Percentiles rank a stretch among this genome's conserved stretches.
Evolutionary conservation across 2,888 invertebrate species (phyloP).

Genomic region (Leucophenga maculata): DNA sequence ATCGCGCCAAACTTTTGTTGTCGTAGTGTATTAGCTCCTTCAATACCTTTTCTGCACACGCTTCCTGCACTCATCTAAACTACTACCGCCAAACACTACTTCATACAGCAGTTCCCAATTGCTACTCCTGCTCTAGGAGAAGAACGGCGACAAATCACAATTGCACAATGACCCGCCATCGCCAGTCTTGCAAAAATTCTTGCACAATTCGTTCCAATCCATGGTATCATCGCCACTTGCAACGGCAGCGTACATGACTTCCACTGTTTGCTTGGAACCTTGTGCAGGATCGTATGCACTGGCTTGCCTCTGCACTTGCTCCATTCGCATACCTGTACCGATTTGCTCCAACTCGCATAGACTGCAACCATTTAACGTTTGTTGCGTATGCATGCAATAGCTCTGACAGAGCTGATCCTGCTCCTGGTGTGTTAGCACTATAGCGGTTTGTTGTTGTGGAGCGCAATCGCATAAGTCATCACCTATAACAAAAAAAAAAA

Average conservation of each 20-base stretch:
- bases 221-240: constrained; percentile 53
- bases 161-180: constrained; percentile 85
- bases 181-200: constrained; percentile 78
- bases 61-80: too few species aligned
- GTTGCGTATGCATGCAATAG: constrained; percentile 58
- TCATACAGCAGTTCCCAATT: too few species aligned
- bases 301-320: constrained; percentile 9
- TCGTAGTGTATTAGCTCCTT: background rate
- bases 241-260: background rate
- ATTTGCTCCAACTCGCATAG: constrained; percentile 50
- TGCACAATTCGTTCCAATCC: constrained; percentile 80
- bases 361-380: constrained; percentile 66
- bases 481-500: constrained; percentile 3
- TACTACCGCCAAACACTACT: too few species aligned
- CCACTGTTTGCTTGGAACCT: constrained; percentile 34
- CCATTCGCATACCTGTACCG: constrained; percentile 27
- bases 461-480: constrained; percentile 16
- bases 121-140: constrained; percentile 33
- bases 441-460: background rate
- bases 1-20: constrained; percentile 29
- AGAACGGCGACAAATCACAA: constrained; percentile 80
- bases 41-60: background rate
- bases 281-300: constrained; percentile 37
- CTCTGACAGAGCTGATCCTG: constrained; percentile 59
- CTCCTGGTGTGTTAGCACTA: constrained; percentile 22